Conservation (phyloP, 2,797 vertebrate genomes). For the Chelon labrosus region DNA sequence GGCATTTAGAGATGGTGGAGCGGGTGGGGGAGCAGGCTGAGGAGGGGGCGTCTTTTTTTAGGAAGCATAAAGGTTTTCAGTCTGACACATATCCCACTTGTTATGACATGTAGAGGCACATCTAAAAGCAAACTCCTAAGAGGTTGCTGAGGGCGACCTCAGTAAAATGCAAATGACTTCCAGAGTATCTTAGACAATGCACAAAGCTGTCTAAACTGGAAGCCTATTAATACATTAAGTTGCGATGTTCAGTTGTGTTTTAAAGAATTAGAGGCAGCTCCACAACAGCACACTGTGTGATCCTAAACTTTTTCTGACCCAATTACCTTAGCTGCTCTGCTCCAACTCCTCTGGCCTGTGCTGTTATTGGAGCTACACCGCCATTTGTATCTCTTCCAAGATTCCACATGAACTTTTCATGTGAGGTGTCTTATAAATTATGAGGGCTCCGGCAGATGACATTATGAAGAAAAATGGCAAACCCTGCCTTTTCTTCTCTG, state of each 20-base stretch:
- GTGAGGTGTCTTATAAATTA: slow-evolving; percentile 84
- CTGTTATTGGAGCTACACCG: slow-evolving; percentile 57
- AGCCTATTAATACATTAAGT: slow-evolving; percentile 80
- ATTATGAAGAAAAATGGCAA: slow-evolving; percentile 73
- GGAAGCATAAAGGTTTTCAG: slow-evolving; percentile 67
- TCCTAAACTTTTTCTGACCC: slow-evolving; percentile 78
- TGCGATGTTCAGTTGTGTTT: slow-evolving; percentile 54
- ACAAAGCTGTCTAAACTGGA: slow-evolving; percentile 80
- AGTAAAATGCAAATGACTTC: slow-evolving; percentile 83
- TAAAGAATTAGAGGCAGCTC: slow-evolving; percentile 57
- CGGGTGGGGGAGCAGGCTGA: slow-evolving; percentile 25
- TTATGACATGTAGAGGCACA: slow-evolving; percentile 81
- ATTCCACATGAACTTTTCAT: slow-evolving; percentile 85
- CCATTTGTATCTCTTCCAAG: slow-evolving; percentile 80
- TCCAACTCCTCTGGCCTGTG: slow-evolving; percentile 61
- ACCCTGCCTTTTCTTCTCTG: slow-evolving; percentile 61
- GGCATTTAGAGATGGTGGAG: slow-evolving; percentile 63
- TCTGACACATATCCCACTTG: slow-evolving; percentile 75
- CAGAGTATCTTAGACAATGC: slow-evolving; percentile 81
- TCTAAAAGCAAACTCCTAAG: slow-evolving; percentile 82
- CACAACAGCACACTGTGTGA: slow-evolving; percentile 46
- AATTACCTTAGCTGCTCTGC: slow-evolving; percentile 73
- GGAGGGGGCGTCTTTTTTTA: slow-evolving; percentile 34
- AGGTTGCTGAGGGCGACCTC: slow-evolving; percentile 84
- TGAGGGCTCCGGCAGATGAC: slow-evolving; percentile 77